These are phyloP conservation scores for Camponotus fellah DNA, from an alignment of 2,888 invertebrate genomes.

Conservation along the genomic window DNA sequence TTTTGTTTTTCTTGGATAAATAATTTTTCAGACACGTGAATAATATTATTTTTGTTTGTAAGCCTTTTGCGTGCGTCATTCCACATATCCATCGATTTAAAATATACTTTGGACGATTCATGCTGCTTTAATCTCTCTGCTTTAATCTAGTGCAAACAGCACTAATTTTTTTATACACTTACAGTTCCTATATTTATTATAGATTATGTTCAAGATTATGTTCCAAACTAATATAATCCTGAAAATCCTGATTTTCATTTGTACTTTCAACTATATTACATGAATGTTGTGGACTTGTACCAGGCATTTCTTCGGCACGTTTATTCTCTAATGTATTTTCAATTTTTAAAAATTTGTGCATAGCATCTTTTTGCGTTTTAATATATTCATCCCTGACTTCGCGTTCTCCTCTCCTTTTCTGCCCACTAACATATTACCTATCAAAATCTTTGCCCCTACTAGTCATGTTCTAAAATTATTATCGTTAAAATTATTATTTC, in stretches of 20 bases:
- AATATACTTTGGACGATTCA: slow-evolving; percentile 37
- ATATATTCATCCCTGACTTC: too few species aligned
- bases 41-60: slow-evolving; percentile 8
- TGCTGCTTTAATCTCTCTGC: slow-evolving; percentile 36
- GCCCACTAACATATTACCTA: too few species aligned
- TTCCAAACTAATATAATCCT: background rate
- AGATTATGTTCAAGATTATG: background rate
- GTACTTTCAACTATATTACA: background rate
- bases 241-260: background rate
- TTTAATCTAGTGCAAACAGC: background rate
- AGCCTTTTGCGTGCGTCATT: slow-evolving; percentile 48
- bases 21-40: background rate
- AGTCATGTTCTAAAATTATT: too few species aligned
- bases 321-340: background rate
- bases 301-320: background rate
- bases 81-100: slow-evolving; percentile 40
- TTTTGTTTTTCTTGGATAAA: slow-evolving; percentile 57
- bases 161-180: background rate
- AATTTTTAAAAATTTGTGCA: background rate
- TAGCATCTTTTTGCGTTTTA: background rate
- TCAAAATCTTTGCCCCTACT: too few species aligned
- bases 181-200: background rate
- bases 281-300: background rate
- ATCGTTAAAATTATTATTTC: too few species aligned
- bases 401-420: too few species aligned